phyloP scores from a whole-genome alignment of 1,140 invertebrate genomes.

The Bombus breviceps region DNA sequence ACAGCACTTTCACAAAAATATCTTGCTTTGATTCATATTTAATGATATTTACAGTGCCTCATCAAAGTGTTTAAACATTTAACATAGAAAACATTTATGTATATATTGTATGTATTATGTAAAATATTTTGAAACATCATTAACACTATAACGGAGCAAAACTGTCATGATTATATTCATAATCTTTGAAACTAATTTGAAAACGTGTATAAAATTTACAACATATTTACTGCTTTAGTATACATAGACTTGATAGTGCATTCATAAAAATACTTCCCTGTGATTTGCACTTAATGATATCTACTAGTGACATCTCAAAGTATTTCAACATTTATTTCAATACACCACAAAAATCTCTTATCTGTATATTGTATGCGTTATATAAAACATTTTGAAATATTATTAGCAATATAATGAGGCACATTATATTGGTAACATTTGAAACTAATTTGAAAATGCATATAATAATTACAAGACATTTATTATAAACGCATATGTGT shows the following conservation, averaged over 20 bases:
- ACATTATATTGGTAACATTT: background rate
- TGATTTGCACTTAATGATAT: background rate
- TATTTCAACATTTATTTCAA: background rate
- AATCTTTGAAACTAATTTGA: background rate
- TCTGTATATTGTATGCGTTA: background rate
- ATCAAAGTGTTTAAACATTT: background rate
- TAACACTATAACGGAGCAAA: background rate
- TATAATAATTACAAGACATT: too few relatives aligned
- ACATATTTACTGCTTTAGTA: too few relatives aligned
- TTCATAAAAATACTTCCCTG: background rate
- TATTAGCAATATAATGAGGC: background rate
- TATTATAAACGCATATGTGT: too few relatives aligned
- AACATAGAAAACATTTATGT: too few relatives aligned
- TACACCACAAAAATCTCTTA: too few relatives aligned
- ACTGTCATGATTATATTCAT: background rate
- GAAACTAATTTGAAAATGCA: background rate
- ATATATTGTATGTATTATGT: background rate
- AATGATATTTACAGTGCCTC: background rate
- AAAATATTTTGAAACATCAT: background rate
- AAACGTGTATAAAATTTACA: background rate
- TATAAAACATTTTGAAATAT: background rate
- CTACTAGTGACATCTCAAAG: background rate
- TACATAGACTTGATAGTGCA: background rate
- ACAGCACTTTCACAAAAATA: background rate
- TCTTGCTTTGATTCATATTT: too few relatives aligned